These are phyloP conservation scores for Pseudomugil gertrudae DNA, from an alignment of 2,797 vertebrate genomes.

Conservation along the genomic window DNA sequence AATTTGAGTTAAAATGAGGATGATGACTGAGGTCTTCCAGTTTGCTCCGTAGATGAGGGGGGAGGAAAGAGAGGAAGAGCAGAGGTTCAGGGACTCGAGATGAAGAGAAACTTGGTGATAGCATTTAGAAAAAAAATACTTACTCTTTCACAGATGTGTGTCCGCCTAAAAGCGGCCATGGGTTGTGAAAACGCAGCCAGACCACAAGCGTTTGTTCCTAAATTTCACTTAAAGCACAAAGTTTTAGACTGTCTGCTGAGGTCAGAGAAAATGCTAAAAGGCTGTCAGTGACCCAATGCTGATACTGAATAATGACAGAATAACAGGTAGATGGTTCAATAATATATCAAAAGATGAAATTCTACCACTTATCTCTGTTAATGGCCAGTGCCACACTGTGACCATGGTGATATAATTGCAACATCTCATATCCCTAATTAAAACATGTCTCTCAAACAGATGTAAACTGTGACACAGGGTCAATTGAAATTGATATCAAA, in stretches of 20 bases:
- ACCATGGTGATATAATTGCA: slow-evolving; percentile 66
- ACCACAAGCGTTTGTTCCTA: slow-evolving; percentile 19
- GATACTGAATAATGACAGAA: slow-evolving; percentile 43
- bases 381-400: slow-evolving; percentile 48
- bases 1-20: slow-evolving; percentile 81
- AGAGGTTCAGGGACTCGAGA: slow-evolving; percentile 66
- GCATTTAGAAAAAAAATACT: slow-evolving; percentile 25
- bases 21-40: slow-evolving; percentile 86
- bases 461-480: slow-evolving; percentile 70
- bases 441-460: slow-evolving; percentile 76
- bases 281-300: slow-evolving; percentile 17
- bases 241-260: slow-evolving; percentile 5
- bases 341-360: slow-evolving; percentile 59
- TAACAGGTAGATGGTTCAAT: slow-evolving; percentile 57
- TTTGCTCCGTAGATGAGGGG: slow-evolving; percentile 55
- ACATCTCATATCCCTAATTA: slow-evolving; percentile 77
- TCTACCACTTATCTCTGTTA: slow-evolving; percentile 64
- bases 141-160: slow-evolving; percentile 24
- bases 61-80: slow-evolving; percentile 46
- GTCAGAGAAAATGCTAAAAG: slow-evolving; percentile 31
- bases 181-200: slow-evolving; percentile 6
- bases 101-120: slow-evolving; percentile 52
- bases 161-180: slow-evolving; percentile 1
- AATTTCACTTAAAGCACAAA: slow-evolving; percentile 13
- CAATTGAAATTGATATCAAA: slow-evolving; percentile 79